These are phyloP conservation scores for Prochilodus magdalenae DNA, from an alignment of 2,113 vertebrate genomes.

Conservation along the genomic window DNA sequence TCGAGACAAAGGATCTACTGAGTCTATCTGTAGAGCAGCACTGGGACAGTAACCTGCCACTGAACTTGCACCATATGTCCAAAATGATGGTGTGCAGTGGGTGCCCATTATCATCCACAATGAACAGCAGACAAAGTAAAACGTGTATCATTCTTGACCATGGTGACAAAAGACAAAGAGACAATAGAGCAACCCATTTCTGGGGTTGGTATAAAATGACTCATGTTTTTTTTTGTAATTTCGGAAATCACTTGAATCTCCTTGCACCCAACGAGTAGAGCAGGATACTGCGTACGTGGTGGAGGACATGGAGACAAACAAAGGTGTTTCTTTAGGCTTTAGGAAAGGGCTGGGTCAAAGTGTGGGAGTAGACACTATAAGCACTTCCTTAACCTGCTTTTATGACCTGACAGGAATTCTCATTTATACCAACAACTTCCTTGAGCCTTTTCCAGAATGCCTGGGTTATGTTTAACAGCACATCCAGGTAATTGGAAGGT, in stretches of 20 bases:
- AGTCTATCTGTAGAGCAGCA: too few relatives aligned
- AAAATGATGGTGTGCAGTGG: too few relatives aligned
- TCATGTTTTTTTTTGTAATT: not conserved
- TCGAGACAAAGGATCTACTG: too few relatives aligned
- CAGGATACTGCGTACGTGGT: not conserved
- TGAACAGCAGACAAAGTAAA: too few relatives aligned
- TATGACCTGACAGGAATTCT: slow-evolving; percentile 33
- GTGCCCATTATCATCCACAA: too few relatives aligned
- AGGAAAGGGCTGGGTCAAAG: not conserved
- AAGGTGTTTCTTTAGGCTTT: not conserved
- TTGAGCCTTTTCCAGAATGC: not conserved
- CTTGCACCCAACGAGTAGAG: not conserved
- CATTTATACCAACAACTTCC: slow-evolving; percentile 24
- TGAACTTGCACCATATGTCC: too few relatives aligned
- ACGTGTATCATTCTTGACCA: too few relatives aligned
- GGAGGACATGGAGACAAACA: not conserved
- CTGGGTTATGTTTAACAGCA: not conserved
- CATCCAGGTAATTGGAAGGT: not conserved
- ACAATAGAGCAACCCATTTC: too few relatives aligned
- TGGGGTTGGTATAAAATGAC: not conserved
- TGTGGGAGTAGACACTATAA: not conserved
- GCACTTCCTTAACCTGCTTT: slow-evolving; percentile 1
- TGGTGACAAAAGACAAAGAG: too few relatives aligned
- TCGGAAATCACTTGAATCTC: not conserved
- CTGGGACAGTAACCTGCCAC: too few relatives aligned